phyloP scores from a whole-genome alignment of 2,888 invertebrate species.

The Mamestra brassicae region DNA sequence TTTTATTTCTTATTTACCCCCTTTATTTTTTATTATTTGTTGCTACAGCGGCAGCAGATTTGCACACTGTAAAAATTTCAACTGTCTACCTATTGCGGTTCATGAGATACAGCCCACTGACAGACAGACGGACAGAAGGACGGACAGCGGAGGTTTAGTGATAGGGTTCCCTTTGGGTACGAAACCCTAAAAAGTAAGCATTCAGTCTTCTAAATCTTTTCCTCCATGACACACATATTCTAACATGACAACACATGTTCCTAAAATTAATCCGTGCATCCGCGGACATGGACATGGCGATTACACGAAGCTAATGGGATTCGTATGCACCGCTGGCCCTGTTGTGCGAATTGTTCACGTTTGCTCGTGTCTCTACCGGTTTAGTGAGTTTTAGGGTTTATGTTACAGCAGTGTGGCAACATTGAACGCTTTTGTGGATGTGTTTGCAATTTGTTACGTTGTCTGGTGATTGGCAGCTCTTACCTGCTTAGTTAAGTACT shows the following conservation, averaged over 20 bases:
- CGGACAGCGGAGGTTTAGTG: too few species aligned
- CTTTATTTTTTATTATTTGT: too few species aligned
- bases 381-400: constrained; percentile 25
- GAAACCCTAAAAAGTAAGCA: not conserved
- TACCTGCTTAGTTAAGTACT: not conserved
- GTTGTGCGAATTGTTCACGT: constrained; percentile 56
- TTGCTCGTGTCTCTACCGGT: constrained; percentile 10
- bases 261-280: constrained; percentile 29
- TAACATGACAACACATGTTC: constrained; percentile 12
- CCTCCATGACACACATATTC: constrained; percentile 18
- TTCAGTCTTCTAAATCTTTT: not conserved
- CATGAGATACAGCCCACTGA: too few species aligned
- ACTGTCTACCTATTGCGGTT: too few species aligned
- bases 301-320: constrained; percentile 84
- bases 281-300: constrained; percentile 79
- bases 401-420: not conserved
- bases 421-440: not conserved
- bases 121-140: too few species aligned
- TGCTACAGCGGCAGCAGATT: too few species aligned
- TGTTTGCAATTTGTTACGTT: not conserved
- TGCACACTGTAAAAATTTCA: too few species aligned
- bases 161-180: too few species aligned
- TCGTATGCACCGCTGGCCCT: constrained; percentile 68
- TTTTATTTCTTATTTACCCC: too few species aligned
- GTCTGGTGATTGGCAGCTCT: not conserved